A percentile compares a stretch with the other conserved stretches of the same genome.
Evolutionary conservation across 2,797 vertebrate species (phyloP).

Genomic region (Clarias fuscus): DNA sequence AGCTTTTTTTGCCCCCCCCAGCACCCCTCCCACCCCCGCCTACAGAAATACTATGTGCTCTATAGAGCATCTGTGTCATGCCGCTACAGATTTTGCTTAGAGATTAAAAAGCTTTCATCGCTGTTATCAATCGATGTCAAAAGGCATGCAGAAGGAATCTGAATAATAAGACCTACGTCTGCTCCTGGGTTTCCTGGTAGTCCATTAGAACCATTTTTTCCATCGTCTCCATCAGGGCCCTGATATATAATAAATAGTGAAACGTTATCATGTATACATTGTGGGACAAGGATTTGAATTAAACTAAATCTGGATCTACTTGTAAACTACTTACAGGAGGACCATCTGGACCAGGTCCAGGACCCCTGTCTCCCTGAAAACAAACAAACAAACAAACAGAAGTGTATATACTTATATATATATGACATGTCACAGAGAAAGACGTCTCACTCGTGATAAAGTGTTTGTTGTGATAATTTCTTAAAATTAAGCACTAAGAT

Average conservation of each 20-base stretch:
- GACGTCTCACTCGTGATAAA: not conserved
- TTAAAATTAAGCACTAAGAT: not conserved
- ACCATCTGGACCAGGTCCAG: constrained; percentile 64
- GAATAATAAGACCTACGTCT: constrained; percentile 80
- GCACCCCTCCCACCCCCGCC: not conserved
- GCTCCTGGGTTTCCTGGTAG: constrained; percentile 83
- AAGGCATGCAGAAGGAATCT: constrained; percentile 10
- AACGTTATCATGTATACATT: not conserved
- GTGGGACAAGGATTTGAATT: not conserved
- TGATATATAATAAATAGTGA: constrained; percentile 56
- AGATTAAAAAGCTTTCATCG: constrained; percentile 31
- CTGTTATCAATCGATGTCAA: not conserved
- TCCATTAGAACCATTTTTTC: constrained; percentile 81
- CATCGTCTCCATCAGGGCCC: constrained; percentile 85
- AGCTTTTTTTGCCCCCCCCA: not conserved
- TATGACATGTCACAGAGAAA: not conserved
- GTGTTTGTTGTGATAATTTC: not conserved
- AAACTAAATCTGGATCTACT: not conserved
- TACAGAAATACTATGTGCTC: constrained; percentile 33
- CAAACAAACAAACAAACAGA: constrained; percentile 3
- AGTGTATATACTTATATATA: no score
- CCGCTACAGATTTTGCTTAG: constrained; percentile 45
- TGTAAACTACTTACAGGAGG: constrained; percentile 68
- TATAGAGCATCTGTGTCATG: constrained; percentile 18
- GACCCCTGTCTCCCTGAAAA: constrained; percentile 73